These are phyloP conservation scores for Temnothorax ravouxi DNA, from an alignment of 2,888 invertebrate species.

Conservation along the genomic window DNA sequence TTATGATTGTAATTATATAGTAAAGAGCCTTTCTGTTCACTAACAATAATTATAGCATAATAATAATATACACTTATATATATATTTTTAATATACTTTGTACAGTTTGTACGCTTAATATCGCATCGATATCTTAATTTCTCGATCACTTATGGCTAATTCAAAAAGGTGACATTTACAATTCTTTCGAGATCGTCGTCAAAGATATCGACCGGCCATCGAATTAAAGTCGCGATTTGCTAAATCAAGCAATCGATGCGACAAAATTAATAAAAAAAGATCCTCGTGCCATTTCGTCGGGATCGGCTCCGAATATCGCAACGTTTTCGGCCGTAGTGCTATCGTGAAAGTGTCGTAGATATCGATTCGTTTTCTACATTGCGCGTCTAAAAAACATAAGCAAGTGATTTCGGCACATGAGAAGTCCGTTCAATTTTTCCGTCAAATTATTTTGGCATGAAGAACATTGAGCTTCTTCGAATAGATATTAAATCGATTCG, in stretches of 20 bases:
- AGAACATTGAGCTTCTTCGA: not conserved
- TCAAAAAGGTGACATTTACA: constrained; percentile 19
- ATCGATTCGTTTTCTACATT: constrained; percentile 10
- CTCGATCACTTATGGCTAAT: constrained; percentile 37
- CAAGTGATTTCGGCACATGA: not conserved
- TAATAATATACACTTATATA: constrained; percentile 75
- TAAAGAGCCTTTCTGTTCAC: constrained; percentile 22
- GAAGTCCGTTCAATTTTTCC: not conserved
- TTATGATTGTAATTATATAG: constrained; percentile 48
- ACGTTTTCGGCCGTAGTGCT: not conserved
- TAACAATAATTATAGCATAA: constrained; percentile 73
- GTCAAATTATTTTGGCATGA: not conserved
- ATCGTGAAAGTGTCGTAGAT: not conserved
- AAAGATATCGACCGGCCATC: not conserved
- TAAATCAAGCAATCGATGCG: constrained; percentile 69
- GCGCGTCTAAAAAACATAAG: not conserved
- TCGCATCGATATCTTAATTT: constrained; percentile 62
- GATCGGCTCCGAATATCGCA: constrained; percentile 65
- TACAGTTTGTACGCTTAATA: constrained; percentile 82
- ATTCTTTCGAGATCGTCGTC: constrained; percentile 9
- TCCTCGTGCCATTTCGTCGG: constrained; percentile 23
- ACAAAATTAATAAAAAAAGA: constrained; percentile 28
- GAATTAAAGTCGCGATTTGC: constrained; percentile 67
- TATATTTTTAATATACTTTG: constrained; percentile 81
- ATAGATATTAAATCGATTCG: not conserved